Evolutionary conservation across 2,888 invertebrate species (phyloP).

Genomic region (Agrotis puta): DNA sequence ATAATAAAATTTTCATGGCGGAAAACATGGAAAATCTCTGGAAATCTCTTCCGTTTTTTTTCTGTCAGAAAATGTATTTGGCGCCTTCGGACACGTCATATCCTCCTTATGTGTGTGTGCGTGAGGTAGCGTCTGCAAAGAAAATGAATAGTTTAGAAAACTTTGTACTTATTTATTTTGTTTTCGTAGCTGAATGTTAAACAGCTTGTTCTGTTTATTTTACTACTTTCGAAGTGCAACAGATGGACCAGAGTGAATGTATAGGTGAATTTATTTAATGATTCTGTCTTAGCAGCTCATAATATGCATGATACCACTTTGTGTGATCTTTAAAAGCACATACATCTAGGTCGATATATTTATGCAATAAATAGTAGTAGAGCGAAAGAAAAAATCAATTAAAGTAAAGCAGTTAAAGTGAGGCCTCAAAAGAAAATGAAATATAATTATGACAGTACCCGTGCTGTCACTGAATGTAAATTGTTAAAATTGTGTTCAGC

Average conservation of each 20-base stretch:
- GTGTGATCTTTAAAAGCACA: neutral
- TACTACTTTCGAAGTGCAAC: neutral
- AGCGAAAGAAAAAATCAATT: too few relatives aligned
- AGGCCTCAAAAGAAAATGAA: neutral
- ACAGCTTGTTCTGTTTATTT: constrained; percentile 37
- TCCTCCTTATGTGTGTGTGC: constrained; percentile 61
- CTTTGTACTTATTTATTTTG: constrained; percentile 36
- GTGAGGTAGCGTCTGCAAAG: constrained; percentile 65
- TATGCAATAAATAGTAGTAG: too few relatives aligned
- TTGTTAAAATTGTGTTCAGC: neutral
- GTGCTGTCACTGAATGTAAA: too few relatives aligned
- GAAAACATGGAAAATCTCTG: constrained; percentile 31
- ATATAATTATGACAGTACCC: too few relatives aligned
- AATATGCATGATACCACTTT: neutral
- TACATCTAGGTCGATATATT: too few relatives aligned
- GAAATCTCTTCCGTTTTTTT: constrained; percentile 43
- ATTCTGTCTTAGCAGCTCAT: neutral
- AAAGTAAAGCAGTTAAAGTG: neutral
- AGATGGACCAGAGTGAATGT: neutral
- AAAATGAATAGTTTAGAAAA: constrained; percentile 22
- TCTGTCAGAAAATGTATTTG: constrained; percentile 50
- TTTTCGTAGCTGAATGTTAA: neutral
- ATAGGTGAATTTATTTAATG: neutral
- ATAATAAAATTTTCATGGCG: constrained; percentile 29
- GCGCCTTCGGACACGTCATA: constrained; percentile 60